phyloP scores from a whole-genome alignment of 2,888 invertebrate species.

The Proisotoma minuta region DNA sequence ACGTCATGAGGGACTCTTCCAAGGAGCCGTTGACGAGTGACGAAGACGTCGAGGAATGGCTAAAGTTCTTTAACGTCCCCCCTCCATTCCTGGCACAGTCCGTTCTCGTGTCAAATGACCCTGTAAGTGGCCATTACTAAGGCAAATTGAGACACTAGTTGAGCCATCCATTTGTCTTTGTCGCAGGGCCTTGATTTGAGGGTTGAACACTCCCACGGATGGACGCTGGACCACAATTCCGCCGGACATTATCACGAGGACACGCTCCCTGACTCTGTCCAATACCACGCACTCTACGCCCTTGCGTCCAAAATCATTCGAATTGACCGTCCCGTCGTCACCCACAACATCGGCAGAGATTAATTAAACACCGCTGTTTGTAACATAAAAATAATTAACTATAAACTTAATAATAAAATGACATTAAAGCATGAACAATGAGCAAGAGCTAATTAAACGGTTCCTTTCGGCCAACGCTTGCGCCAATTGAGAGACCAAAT shows the following conservation, averaged over 20 bases:
- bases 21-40: conserved; percentile 65
- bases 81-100: conserved; percentile 84
- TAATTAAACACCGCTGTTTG: conserved; percentile 51
- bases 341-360: conserved; percentile 71
- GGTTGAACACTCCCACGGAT: conserved; percentile 87
- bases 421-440: too few species aligned
- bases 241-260: conserved; percentile 98
- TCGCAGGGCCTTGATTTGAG: conserved; percentile 77
- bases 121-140: conserved; percentile 56
- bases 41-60: conserved; percentile 75
- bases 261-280: conserved; percentile 77
- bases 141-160: neutral
- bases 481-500: conserved; percentile 28
- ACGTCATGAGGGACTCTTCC: conserved; percentile 95
- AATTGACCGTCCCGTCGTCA: conserved; percentile 66
- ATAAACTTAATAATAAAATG: too few species aligned
- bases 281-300: conserved; percentile 86
- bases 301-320: conserved; percentile 68
- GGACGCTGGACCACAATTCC: conserved; percentile 62
- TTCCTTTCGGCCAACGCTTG: conserved; percentile 26
- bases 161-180: neutral
- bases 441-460: too few species aligned
- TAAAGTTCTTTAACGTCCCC: conserved; percentile 83
- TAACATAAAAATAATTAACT: neutral
- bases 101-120: conserved; percentile 78